Base-by-base conservation (phyloP, 2,888 invertebrate species). In the Cantharis lateralis region DNA sequence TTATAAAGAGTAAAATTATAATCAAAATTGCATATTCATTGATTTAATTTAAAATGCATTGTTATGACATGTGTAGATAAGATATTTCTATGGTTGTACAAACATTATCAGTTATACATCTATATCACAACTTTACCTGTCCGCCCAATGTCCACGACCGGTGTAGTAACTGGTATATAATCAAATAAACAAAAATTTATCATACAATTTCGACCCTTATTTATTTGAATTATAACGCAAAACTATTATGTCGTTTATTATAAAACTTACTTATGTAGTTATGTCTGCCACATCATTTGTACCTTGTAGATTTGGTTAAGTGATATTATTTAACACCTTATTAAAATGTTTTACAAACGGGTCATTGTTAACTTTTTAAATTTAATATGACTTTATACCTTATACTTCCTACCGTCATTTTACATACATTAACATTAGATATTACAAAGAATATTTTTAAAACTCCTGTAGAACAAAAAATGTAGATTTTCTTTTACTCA, bases 11-110 rank as follows among this genome's bases (percentile, higher is more conserved):
- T 1, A 4, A 32, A 32, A 13, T 13, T 32, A 1, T 48, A 48
- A n/a, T 9, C 1, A 48, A n/a, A 48, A 48, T 48, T 48, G n/a
- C n/a, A 48, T n/a, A 48, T 48, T 7, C n/a, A 48, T 48, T 48
- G 48, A 48, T 48, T 48, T 66, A 66, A 83, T 82, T 82, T 83
- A 81, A 81, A 81, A 82, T 82, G 82, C 80, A 81, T 79, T 83
- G 82, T 84, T 84, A 82, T 83, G 84, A 84, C 84, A 83, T 81
- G 13, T 18, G 24, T 18, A 81, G 83, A 83, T 82, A 82, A 82
- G 81, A 75, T 79, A 82, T 83, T 84, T 84, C 83, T 82, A 83
- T 83, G 80, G 82, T 82, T 81, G 7, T 48, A 84, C 83, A 82
- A 82, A 82, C 83, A 80, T 79, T 83, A 83, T 83, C 83, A 70